Evolutionary conservation across 1,140 invertebrate genomes (phyloP).

Genomic region (Drosophila bifasciata): DNA sequence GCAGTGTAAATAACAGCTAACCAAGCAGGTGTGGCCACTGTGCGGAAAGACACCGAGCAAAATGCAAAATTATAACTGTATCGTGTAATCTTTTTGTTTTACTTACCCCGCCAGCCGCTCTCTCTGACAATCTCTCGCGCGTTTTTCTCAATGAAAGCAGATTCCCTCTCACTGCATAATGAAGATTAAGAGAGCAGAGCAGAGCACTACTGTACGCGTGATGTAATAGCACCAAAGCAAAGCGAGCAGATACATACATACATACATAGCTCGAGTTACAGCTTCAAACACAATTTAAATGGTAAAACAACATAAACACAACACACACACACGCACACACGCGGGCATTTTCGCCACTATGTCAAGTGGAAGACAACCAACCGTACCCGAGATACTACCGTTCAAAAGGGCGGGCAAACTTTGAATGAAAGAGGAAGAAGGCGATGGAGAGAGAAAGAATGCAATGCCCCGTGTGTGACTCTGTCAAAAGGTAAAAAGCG

Average conservation of each 20-base stretch:
- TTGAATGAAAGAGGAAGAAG: too few species aligned
- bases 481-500: slow-evolving; percentile 7
- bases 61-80: slow-evolving; percentile 55
- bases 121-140: background rate
- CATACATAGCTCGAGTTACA: slow-evolving; percentile 78
- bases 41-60: slow-evolving; percentile 29
- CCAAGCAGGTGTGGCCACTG: too few species aligned
- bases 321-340: too few species aligned
- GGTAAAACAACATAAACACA: slow-evolving; percentile 57
- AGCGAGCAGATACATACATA: slow-evolving; percentile 59
- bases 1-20: too few species aligned
- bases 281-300: slow-evolving; percentile 65
- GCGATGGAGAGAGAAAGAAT: too few species aligned
- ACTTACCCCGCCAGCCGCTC: slow-evolving; percentile 37
- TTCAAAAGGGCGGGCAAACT: too few species aligned
- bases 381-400: too few species aligned
- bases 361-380: slow-evolving; percentile 11
- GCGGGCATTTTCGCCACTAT: too few species aligned
- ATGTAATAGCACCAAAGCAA: slow-evolving; percentile 77
- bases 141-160: slow-evolving; percentile 71
- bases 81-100: slow-evolving; percentile 52
- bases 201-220: slow-evolving; percentile 26
- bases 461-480: too few species aligned
- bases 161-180: slow-evolving; percentile 31
- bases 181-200: slow-evolving; percentile 31